These are phyloP conservation scores for Metopolophium dirhodum DNA, from an alignment of 1,140 invertebrate genomes.

Conservation along the genomic window DNA sequence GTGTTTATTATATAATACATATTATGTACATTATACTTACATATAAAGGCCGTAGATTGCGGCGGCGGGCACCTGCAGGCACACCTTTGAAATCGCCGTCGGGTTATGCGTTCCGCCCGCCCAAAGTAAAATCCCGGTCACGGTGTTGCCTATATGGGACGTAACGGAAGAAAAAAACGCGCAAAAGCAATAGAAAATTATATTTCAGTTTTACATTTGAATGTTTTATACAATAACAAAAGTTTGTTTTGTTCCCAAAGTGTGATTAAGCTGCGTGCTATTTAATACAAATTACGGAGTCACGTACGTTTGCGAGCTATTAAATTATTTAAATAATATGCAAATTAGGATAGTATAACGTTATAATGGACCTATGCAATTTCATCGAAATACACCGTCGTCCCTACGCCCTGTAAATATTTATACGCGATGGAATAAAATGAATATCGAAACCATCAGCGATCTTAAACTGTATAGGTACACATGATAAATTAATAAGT, in stretches of 20 bases:
- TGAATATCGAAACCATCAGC: not conserved
- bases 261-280: not conserved
- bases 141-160: not conserved
- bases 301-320: not conserved
- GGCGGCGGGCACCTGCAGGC: not conserved
- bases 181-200: not conserved
- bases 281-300: conserved; percentile 12
- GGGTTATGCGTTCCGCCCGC: not conserved
- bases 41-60: not conserved
- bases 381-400: not conserved
- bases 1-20: not conserved
- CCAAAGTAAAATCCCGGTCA: not conserved
- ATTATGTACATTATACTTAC: not conserved
- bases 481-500: not conserved
- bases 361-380: not conserved
- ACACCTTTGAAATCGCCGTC: not conserved
- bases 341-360: not conserved
- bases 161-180: not conserved
- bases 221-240: not conserved
- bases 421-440: not conserved
- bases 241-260: not conserved
- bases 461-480: not conserved
- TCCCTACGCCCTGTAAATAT: not conserved
- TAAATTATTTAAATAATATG: conserved; percentile 36
- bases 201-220: not conserved